A percentile compares a stretch with the other conserved stretches of the same genome.
These are phyloP conservation scores for Phortica okadai DNA, from an alignment of 2,888 invertebrate genomes.

Conservation along the genomic window DNA sequence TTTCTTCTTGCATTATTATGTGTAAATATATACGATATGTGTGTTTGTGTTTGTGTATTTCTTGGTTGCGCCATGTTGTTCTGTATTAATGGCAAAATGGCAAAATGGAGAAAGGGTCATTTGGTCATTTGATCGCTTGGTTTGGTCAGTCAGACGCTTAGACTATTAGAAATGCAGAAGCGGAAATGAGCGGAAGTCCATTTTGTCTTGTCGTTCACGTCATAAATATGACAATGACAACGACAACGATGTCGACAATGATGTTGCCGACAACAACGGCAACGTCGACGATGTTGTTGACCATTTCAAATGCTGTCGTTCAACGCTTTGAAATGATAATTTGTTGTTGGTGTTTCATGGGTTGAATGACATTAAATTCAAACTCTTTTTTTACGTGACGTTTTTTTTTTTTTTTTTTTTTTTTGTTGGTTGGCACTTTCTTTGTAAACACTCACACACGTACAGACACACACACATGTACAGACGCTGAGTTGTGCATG, in stretches of 20 bases:
- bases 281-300: slow-evolving; percentile 34
- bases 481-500: background rate
- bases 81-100: slow-evolving; percentile 5
- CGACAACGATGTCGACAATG: background rate
- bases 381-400: slow-evolving; percentile 51
- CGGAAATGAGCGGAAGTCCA: slow-evolving; percentile 61
- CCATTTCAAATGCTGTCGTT: slow-evolving; percentile 22
- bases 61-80: slow-evolving; percentile 35
- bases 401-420: background rate
- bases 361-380: slow-evolving; percentile 58
- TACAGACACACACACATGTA: slow-evolving; percentile 5
- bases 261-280: slow-evolving; percentile 55
- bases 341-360: slow-evolving; percentile 60
- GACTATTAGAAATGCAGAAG: slow-evolving; percentile 58
- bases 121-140: slow-evolving; percentile 57
- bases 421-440: no score
- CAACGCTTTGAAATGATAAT: slow-evolving; percentile 65
- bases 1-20: background rate
- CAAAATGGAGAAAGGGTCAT: background rate
- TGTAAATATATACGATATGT: slow-evolving; percentile 22
- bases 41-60: slow-evolving; percentile 45
- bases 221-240: slow-evolving; percentile 68
- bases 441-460: slow-evolving; percentile 43
- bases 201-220: slow-evolving; percentile 71
- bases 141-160: slow-evolving; percentile 68